Conservation (phyloP, 2,797 vertebrate genomes). For the Lycodopsis pacificus region DNA sequence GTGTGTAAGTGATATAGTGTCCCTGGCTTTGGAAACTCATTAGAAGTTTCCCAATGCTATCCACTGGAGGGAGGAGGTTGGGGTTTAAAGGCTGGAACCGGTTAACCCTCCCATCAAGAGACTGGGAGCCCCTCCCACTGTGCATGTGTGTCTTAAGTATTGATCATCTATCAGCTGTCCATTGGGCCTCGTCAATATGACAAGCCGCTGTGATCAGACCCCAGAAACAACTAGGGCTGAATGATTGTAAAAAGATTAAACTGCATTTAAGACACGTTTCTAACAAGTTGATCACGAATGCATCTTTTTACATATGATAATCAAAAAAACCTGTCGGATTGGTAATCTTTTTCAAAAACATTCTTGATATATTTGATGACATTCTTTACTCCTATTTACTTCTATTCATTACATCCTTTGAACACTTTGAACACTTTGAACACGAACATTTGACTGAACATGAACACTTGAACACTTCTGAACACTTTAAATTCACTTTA, state of each 20-base stretch:
- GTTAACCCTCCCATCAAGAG: constrained; percentile 63
- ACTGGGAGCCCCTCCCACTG: constrained; percentile 41
- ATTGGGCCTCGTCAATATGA: not conserved
- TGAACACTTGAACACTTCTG: too few species aligned
- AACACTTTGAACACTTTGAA: too few species aligned
- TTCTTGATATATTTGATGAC: too few species aligned
- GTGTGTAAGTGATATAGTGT: constrained; percentile 64
- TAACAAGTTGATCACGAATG: not conserved
- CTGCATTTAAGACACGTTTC: not conserved
- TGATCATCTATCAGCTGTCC: constrained; percentile 31
- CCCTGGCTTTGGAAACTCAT: constrained; percentile 83
- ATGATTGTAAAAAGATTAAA: not conserved
- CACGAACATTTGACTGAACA: too few species aligned
- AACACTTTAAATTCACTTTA: too few species aligned
- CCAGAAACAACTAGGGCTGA: not conserved
- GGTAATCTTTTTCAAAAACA: too few species aligned
- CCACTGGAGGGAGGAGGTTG: constrained; percentile 52
- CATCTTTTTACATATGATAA: not conserved
- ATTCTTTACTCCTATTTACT: too few species aligned
- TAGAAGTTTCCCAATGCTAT: constrained; percentile 77
- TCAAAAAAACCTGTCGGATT: not conserved
- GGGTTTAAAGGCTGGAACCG: constrained; percentile 60
- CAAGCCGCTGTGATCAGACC: constrained; percentile 6
- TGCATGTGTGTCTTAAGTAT: not conserved
- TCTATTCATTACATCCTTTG: too few species aligned